Percentiles rank a stretch among this genome's conserved stretches.
These are phyloP conservation scores for Sebastes dallii DNA, from an alignment of 2,797 vertebrate genomes.

Conservation along the genomic window DNA sequence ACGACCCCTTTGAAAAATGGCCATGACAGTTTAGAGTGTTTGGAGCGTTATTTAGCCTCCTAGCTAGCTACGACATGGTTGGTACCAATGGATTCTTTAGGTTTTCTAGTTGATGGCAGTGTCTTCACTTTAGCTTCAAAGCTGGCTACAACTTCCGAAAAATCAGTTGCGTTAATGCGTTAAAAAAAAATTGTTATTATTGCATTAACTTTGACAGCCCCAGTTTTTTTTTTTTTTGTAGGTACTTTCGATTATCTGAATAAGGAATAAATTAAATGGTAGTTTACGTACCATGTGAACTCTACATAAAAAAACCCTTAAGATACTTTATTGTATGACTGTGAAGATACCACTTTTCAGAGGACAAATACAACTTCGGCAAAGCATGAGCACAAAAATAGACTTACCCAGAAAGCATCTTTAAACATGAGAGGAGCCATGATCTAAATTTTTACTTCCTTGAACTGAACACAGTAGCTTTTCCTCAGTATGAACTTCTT, in stretches of 20 bases:
- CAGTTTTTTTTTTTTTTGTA: neutral
- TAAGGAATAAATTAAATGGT: neutral
- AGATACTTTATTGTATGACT: neutral
- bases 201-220: no score
- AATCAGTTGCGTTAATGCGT: no score
- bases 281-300: neutral
- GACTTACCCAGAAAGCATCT: conserved; percentile 96
- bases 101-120: no score
- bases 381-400: neutral
- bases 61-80: no score
- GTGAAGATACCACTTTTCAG: neutral
- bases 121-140: no score
- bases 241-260: neutral
- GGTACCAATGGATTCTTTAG: no score
- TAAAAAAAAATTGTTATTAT: no score
- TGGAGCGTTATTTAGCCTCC: no score
- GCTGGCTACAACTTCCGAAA: no score
- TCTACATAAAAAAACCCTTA: neutral
- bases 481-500: neutral
- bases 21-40: no score
- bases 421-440: conserved; percentile 85
- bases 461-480: neutral
- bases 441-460: conserved; percentile 40
- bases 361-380: neutral
- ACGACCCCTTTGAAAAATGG: no score